A percentile compares a stretch with the other conserved stretches of the same genome.
Evolutionary conservation across 2,113 vertebrate species (phyloP).

Genomic region (Ancistrus triradiatus): DNA sequence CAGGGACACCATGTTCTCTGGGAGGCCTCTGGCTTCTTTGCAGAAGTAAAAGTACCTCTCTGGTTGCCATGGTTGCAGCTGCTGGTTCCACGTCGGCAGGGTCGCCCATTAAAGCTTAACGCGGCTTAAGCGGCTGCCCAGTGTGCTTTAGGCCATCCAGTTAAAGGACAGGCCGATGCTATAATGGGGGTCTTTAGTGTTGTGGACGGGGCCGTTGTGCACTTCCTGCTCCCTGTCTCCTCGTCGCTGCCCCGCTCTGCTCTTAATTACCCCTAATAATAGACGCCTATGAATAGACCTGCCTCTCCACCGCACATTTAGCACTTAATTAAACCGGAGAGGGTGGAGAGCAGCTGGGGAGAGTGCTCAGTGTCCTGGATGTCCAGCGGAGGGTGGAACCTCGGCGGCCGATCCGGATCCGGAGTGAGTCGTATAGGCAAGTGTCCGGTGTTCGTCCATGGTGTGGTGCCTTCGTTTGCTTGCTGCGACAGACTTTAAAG

Average conservation of each 20-base stretch:
- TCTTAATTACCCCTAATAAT: slow-evolving; percentile 49
- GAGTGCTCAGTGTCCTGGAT: slow-evolving; percentile 9
- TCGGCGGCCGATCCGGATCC: neutral
- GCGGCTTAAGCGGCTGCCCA: too few species aligned
- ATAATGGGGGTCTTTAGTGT: neutral
- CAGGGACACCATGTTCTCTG: too few species aligned
- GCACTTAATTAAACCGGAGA: slow-evolving; percentile 39
- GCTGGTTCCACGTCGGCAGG: too few species aligned
- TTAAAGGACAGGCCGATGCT: neutral
- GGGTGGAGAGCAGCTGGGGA: slow-evolving; percentile 2
- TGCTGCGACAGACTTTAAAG: too few species aligned
- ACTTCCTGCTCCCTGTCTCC: neutral
- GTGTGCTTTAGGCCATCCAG: too few species aligned
- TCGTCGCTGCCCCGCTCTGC: neutral
- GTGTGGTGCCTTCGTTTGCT: neutral
- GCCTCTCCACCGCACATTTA: slow-evolving; percentile 31
- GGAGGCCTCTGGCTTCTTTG: too few species aligned
- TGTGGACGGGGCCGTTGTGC: neutral
- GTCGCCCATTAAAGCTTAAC: too few species aligned
- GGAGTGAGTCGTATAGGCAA: neutral
- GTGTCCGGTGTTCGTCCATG: too few species aligned
- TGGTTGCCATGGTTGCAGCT: too few species aligned
- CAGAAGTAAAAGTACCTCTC: too few species aligned
- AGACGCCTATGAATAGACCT: slow-evolving; percentile 41
- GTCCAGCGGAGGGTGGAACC: slow-evolving; percentile 32